Evolutionary conservation across 1,140 invertebrate genomes (phyloP).

Genomic region (Dinoponera quadriceps): DNA sequence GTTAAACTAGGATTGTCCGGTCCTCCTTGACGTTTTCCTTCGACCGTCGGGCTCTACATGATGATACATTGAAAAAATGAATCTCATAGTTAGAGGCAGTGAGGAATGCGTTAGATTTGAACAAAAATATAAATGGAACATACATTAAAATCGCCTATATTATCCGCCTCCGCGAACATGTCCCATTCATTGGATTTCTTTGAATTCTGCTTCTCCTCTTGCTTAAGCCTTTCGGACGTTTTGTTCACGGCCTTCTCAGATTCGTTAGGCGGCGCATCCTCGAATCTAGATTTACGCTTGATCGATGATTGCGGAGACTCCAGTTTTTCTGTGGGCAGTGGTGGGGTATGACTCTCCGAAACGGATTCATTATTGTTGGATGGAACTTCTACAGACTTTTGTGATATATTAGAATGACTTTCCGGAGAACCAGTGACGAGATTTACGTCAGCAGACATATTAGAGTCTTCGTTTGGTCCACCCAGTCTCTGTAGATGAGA

Average conservation of each 20-base stretch:
- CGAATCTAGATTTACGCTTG: constrained; percentile 82
- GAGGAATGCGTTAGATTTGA: constrained; percentile 83
- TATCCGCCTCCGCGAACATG: constrained; percentile 96
- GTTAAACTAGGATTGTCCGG: constrained; percentile 96
- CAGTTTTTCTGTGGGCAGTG: constrained; percentile 78
- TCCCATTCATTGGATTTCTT: constrained; percentile 90
- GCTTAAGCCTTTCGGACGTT: constrained; percentile 77
- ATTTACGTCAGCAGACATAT: constrained; percentile 83
- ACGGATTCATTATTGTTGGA: constrained; percentile 82
- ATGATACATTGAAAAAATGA: constrained; percentile 80
- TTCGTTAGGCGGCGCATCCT: constrained; percentile 75
- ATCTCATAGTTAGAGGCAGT: constrained; percentile 71
- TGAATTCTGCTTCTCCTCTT: constrained; percentile 79
- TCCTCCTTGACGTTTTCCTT: constrained; percentile 88
- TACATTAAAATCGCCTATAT: constrained; percentile 94
- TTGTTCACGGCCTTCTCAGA: constrained; percentile 74
- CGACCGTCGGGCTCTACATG: constrained; percentile 90
- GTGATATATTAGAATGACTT: constrained; percentile 77
- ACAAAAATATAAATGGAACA: constrained; percentile 81
- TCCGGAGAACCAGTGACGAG: constrained; percentile 78
- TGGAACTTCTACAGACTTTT: constrained; percentile 77
- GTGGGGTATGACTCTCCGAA: constrained; percentile 84
- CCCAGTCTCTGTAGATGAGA: constrained; percentile 85
- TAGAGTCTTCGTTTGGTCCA: constrained; percentile 88
- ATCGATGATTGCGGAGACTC: constrained; percentile 71